Base-by-base conservation (phyloP, 2,113 vertebrate species). In the Vidua chalybeata region DNA sequence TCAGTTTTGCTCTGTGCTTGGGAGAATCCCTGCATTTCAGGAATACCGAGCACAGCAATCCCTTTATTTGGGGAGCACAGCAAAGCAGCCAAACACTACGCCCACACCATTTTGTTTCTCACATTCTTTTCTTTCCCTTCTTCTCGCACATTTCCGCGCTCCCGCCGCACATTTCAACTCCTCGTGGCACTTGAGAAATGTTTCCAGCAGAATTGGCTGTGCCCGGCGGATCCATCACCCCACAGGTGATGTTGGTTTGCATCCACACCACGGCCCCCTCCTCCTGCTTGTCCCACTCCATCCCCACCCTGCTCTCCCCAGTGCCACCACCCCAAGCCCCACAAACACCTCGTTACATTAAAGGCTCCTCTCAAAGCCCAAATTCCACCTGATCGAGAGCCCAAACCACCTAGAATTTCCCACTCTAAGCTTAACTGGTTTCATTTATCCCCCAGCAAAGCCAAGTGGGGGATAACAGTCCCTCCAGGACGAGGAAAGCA, bases 161-260 rank as follows among this genome's bases (percentile, higher is more conserved):
- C 55, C 2, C 46, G 33, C 63, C 55, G 2, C 73, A 10, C 73
- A 15, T 54, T 33, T 37, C 46, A 28, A 0, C 54, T 52, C 62
- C 6, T 31, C 24, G 23, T 3, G 17, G 22, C 69, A 12, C 46
- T 62, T 9, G 11, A 63, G 9, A 9, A 79, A 33, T 0, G 2
- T 10, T 64, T 64, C 4, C n/a, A 23, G 55, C 64, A 14, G 16
- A 67, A 46, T 2, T 51, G 26, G 35, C 51, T 7, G 23, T 24
- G 3, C n/a, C 13, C 19, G n/a, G 63, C 6, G 1, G 6, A 6
- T 0, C 8, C 79, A 21, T 8, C 43, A 21, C 26, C 46, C 15
- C 11, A 0, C 8, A 9, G 2, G 3, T 0, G 46, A 48, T 5
- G 22, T 35, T 35, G 35, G 35, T 12, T 0, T 9, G 31, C 33